phyloP scores from a whole-genome alignment of 2,888 invertebrate genomes.

The Campoplex nolae region DNA sequence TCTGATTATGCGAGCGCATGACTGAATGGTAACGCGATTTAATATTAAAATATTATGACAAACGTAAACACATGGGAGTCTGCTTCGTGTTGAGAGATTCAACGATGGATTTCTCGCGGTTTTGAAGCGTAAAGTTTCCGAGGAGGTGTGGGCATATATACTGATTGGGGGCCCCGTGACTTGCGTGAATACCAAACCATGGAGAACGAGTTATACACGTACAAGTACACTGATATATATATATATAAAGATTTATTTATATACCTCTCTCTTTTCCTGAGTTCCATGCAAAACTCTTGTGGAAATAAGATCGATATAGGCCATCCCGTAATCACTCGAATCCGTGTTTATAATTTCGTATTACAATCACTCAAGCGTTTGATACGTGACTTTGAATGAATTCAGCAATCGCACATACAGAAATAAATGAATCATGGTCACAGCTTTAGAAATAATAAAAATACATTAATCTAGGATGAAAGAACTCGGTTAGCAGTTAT shows the following conservation, averaged over 20 bases:
- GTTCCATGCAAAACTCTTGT: no score
- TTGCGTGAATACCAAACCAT: slow-evolving; percentile 83
- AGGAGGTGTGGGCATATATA: slow-evolving; percentile 58
- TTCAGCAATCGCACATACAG: neutral
- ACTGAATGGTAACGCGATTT: slow-evolving; percentile 84
- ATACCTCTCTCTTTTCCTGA: neutral
- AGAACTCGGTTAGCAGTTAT: no score
- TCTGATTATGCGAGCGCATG: slow-evolving; percentile 84
- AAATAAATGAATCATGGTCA: neutral
- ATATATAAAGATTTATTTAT: neutral
- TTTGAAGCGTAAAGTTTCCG: slow-evolving; percentile 59
- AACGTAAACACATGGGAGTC: slow-evolving; percentile 81
- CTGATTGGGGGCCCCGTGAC: slow-evolving; percentile 82
- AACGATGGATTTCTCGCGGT: slow-evolving; percentile 49
- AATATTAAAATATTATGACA: slow-evolving; percentile 85
- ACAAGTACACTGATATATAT: neutral
- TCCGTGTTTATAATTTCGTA: neutral
- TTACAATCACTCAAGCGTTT: neutral
- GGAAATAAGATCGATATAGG: neutral
- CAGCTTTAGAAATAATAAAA: neutral
- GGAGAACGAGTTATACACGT: slow-evolving; percentile 53
- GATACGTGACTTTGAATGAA: slow-evolving; percentile 5
- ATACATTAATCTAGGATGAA: neutral
- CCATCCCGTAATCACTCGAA: slow-evolving; percentile 3
- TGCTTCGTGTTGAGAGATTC: slow-evolving; percentile 28